Percentiles rank a stretch among this genome's conserved stretches.
Conservation (phyloP, 2,113 vertebrate genomes). For the Heterocephalus glaber region DNA sequence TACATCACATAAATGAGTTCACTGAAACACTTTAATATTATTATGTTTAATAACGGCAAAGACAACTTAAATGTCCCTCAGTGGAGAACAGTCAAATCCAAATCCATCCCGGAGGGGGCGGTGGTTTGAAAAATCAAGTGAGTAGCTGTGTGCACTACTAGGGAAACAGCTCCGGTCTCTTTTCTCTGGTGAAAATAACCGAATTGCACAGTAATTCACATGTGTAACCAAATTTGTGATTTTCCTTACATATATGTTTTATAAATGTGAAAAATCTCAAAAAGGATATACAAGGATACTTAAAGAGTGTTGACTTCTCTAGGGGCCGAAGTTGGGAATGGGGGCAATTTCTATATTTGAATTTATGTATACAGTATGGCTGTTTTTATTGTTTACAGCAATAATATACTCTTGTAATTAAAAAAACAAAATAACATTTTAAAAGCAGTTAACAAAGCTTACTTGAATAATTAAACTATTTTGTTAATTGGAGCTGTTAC, state of each 20-base stretch:
- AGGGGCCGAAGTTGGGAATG: background rate
- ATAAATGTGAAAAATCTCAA: background rate
- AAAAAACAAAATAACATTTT: background rate
- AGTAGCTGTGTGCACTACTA: background rate
- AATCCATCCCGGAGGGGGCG: too few relatives aligned
- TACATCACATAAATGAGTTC: background rate
- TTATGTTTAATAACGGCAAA: background rate
- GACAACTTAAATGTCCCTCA: background rate
- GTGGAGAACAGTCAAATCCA: accelerated
- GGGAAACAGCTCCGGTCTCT: too few relatives aligned
- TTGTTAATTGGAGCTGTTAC: background rate
- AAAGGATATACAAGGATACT: background rate
- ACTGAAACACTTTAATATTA: background rate
- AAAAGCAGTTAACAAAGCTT: background rate
- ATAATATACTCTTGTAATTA: background rate
- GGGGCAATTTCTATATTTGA: background rate
- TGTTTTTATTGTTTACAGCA: background rate
- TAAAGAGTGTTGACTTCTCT: background rate
- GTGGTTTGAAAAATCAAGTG: background rate
- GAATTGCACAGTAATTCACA: too few relatives aligned
- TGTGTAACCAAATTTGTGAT: background rate
- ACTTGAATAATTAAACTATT: background rate
- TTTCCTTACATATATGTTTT: background rate
- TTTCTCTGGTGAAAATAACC: too few relatives aligned
- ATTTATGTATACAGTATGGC: background rate